These are phyloP conservation scores for Drosophila sturtevanti DNA, from an alignment of 1,140 invertebrate genomes.

Conservation along the genomic window DNA sequence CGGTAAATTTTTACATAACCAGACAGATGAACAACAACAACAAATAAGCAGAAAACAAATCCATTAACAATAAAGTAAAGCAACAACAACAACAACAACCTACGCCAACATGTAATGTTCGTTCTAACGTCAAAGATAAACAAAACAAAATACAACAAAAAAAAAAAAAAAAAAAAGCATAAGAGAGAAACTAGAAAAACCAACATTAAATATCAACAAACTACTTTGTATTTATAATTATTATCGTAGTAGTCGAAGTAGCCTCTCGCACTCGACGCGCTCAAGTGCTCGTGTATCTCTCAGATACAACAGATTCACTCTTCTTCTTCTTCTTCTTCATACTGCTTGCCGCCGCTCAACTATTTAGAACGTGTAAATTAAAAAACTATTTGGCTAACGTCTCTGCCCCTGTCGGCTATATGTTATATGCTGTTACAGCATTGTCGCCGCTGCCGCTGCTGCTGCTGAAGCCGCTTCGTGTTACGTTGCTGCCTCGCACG, in stretches of 20 bases:
- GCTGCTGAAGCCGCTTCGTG: not conserved
- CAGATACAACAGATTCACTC: constrained; percentile 42
- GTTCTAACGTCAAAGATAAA: constrained; percentile 78
- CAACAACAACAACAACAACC: constrained; percentile 50
- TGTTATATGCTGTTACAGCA: constrained; percentile 6
- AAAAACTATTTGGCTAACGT: constrained; percentile 56
- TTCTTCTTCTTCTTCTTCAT: constrained; percentile 13
- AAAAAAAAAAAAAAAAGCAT: constrained; percentile 58
- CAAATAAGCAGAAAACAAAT: constrained; percentile 12
- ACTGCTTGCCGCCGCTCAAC: constrained; percentile 25
- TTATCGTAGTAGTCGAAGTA: constrained; percentile 53
- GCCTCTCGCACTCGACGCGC: constrained; percentile 1
- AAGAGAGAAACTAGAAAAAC: constrained; percentile 20
- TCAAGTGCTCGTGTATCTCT: constrained; percentile 61
- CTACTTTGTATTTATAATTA: constrained; percentile 81
- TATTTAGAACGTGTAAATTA: constrained; percentile 81
- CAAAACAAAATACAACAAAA: constrained; percentile 64
- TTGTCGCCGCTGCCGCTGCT: constrained; percentile 19
- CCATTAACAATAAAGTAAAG: constrained; percentile 17
- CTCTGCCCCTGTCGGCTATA: not conserved
- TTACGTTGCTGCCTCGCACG: constrained; percentile 61
- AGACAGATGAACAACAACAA: constrained; percentile 31
- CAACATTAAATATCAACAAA: constrained; percentile 77
- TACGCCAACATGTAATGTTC: constrained; percentile 81
- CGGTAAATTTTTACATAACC: constrained; percentile 70